Percentiles rank a stretch among this genome's conserved stretches.
phyloP scores from a whole-genome alignment of 2,888 invertebrate species.

The Antheraea assamensis region DNA sequence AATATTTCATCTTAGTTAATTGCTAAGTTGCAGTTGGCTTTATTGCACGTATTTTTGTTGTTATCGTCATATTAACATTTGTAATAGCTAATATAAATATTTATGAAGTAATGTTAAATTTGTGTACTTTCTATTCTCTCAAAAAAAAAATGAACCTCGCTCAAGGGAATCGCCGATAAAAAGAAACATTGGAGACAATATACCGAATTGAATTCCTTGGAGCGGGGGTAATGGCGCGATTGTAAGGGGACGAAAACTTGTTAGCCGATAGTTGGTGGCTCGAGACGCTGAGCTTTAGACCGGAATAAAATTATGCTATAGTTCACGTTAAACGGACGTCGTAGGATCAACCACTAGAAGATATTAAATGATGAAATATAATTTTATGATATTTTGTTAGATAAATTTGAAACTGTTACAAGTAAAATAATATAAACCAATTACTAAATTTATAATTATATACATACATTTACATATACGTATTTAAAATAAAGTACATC shows the following conservation, averaged over 20 bases:
- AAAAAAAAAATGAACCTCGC: neutral
- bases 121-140: neutral
- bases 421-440: neutral
- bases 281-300: constrained; percentile 6
- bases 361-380: neutral
- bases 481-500: no score
- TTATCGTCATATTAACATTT: neutral
- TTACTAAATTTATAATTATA: neutral
- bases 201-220: constrained; percentile 52
- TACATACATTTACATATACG: no score
- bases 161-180: constrained; percentile 31
- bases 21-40: neutral
- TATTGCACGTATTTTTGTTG: neutral
- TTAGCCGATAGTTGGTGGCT: constrained; percentile 47
- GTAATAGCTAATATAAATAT: neutral
- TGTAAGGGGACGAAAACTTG: constrained; percentile 58
- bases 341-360: neutral
- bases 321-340: neutral
- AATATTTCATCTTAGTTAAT: no score
- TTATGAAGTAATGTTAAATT: neutral
- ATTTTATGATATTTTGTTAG: neutral
- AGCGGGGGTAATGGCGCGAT: constrained; percentile 56
- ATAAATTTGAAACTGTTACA: neutral
- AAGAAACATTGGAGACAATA: constrained; percentile 42
- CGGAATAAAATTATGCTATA: constrained; percentile 11